These are phyloP conservation scores for Drosophila demipolita DNA, from an alignment of 2,888 invertebrate genomes.

Conservation along the genomic window DNA sequence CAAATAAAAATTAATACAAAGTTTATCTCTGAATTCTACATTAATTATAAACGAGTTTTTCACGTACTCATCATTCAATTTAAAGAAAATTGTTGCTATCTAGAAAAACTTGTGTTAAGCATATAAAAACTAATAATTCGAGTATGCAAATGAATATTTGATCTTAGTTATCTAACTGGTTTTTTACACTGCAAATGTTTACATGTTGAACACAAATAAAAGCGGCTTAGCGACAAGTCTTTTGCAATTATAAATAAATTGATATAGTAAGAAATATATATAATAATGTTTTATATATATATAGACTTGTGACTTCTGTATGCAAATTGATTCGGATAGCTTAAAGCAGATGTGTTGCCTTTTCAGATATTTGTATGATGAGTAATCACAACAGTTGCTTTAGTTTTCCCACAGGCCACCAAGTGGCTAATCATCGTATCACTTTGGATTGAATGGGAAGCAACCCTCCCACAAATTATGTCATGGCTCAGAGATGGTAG, in stretches of 20 bases:
- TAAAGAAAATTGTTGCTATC: constrained; percentile 29
- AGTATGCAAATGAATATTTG: constrained; percentile 49
- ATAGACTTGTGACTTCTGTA: neutral
- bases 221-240: constrained; percentile 15
- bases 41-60: neutral
- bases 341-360: neutral
- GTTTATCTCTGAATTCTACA: no score
- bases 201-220: neutral
- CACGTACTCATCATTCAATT: constrained; percentile 10
- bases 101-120: constrained; percentile 25
- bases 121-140: constrained; percentile 25
- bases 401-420: constrained; percentile 30
- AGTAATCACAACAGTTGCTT: neutral
- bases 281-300: neutral
- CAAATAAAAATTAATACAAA: neutral
- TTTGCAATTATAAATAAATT: neutral
- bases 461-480: constrained; percentile 22
- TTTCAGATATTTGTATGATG: neutral
- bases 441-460: constrained; percentile 7
- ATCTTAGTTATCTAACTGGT: constrained; percentile 25
- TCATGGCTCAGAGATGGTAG: neutral
- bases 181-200: neutral
- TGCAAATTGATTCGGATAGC: neutral
- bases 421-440: constrained; percentile 36
- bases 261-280: neutral